Percentiles rank a stretch among this genome's conserved stretches.
Conservation (phyloP, 2,888 invertebrate genomes). For the Agrochola macilenta region DNA sequence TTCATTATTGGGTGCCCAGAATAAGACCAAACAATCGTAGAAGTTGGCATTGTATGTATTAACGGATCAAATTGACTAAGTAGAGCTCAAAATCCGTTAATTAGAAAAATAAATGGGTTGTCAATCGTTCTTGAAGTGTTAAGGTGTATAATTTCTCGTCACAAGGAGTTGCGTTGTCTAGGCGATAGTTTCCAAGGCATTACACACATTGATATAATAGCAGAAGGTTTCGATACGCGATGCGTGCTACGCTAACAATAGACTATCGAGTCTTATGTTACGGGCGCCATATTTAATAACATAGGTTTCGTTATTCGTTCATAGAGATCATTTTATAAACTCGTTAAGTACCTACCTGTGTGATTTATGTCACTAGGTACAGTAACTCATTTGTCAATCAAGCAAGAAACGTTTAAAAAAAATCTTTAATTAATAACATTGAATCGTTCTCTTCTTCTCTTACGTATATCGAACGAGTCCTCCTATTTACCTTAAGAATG, state of each 20-base stretch:
- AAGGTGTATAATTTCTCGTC: too few relatives aligned
- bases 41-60: neutral
- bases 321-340: neutral
- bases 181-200: constrained; percentile 16
- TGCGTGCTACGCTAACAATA: constrained; percentile 57
- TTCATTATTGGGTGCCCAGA: neutral
- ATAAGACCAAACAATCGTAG: too few relatives aligned
- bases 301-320: constrained; percentile 17
- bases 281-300: constrained; percentile 55
- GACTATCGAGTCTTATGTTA: constrained; percentile 48
- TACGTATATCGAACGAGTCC: neutral
- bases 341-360: neutral
- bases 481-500: neutral
- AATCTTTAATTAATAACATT: neutral
- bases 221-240: constrained; percentile 23
- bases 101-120: neutral
- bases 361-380: neutral
- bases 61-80: neutral
- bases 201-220: neutral
- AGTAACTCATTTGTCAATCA: neutral
- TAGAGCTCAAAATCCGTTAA: neutral
- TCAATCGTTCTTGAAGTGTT: neutral
- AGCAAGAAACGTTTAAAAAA: neutral
- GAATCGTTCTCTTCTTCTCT: neutral
- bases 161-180: neutral